Conservation (phyloP, 2,888 invertebrate species). For the Drosophila infuscata region DNA sequence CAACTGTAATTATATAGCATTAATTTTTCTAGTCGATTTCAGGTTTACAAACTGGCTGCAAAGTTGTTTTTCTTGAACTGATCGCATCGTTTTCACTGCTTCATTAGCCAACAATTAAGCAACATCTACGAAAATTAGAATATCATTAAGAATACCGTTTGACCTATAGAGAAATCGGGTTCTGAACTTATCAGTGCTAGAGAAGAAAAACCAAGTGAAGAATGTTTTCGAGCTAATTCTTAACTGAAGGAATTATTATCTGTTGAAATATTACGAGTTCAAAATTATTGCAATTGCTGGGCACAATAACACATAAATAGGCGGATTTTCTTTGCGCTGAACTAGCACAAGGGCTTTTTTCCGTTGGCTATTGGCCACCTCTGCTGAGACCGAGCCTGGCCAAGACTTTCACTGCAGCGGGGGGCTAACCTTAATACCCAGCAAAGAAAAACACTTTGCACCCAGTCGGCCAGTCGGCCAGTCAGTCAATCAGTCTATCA, state of each 20-base stretch:
- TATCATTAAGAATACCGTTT: conserved; percentile 36
- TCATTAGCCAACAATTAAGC: conserved; percentile 51
- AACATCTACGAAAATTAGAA: conserved; percentile 39
- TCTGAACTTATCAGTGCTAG: neutral
- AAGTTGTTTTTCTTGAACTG: conserved; percentile 49
- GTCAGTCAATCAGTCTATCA: conserved; percentile 18
- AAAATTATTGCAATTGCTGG: conserved; percentile 6
- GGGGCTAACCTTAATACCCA: conserved; percentile 63
- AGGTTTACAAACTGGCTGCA: conserved; percentile 33
- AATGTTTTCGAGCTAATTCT: neutral
- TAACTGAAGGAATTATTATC: neutral
- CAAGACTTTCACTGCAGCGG: conserved; percentile 60
- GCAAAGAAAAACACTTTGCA: conserved; percentile 64
- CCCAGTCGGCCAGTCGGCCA: conserved; percentile 29
- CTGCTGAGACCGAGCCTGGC: neutral
- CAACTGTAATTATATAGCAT: conserved; percentile 1
- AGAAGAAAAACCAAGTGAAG: neutral
- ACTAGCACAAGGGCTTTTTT: conserved; percentile 4
- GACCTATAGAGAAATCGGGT: conserved; percentile 35
- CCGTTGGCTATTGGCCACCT: conserved; percentile 18
- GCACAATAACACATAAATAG: conserved; percentile 12
- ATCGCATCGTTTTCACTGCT: conserved; percentile 26
- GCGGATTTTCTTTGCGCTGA: conserved; percentile 21
- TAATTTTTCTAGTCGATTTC: conserved; percentile 25
- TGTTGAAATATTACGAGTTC: neutral